Conservation (phyloP, 2,888 invertebrate genomes). For the Hanleya hanleyi region DNA sequence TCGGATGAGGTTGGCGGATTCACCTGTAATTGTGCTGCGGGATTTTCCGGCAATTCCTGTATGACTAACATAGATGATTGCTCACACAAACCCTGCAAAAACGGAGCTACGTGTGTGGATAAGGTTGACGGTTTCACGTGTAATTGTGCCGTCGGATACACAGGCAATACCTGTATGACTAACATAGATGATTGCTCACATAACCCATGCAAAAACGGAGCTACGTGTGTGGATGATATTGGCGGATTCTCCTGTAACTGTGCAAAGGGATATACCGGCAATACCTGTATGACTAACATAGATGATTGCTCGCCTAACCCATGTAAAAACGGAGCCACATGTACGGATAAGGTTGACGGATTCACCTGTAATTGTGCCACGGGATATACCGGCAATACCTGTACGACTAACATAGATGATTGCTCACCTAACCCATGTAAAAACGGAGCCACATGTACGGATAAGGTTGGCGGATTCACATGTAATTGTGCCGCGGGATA, state of each 20-base stretch:
- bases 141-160: conserved; percentile 86
- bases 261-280: conserved; percentile 56
- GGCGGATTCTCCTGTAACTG: conserved; percentile 33
- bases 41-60: conserved; percentile 85
- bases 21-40: conserved; percentile 86
- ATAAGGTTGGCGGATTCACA: conserved; percentile 25
- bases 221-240: conserved; percentile 29
- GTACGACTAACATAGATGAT: conserved; percentile 28
- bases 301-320: conserved; percentile 25
- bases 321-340: conserved; percentile 31
- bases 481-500: no score
- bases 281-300: not conserved
- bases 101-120: conserved; percentile 48
- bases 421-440: conserved; percentile 28
- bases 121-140: conserved; percentile 79
- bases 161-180: conserved; percentile 83
- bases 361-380: conserved; percentile 23
- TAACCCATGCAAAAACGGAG: conserved; percentile 76
- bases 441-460: conserved; percentile 29
- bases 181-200: conserved; percentile 67
- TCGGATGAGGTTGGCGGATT: conserved; percentile 73
- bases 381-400: conserved; percentile 19
- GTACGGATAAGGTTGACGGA: conserved; percentile 25
- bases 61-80: conserved; percentile 75
- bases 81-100: conserved; percentile 75